A percentile compares a stretch with the other conserved stretches of the same genome.
phyloP scores from a whole-genome alignment of 2,113 vertebrate genomes.

The Myotis brandtii region DNA sequence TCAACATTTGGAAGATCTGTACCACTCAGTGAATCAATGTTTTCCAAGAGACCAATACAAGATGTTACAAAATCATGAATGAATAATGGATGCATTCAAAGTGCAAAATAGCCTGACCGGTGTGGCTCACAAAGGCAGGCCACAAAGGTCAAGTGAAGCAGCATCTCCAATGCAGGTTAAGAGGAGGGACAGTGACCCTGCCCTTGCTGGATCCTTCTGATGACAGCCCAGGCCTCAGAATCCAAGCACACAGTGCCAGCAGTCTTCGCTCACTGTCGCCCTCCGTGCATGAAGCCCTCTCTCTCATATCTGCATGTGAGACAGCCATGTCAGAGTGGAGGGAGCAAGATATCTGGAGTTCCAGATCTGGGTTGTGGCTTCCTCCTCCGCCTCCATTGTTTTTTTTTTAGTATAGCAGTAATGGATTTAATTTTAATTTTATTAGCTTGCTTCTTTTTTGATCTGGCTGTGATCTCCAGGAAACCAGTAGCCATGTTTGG shows the following conservation, averaged over 20 bases:
- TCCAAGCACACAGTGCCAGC: neutral
- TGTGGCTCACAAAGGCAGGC: neutral
- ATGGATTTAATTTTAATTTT: too few species aligned
- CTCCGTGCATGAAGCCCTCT: neutral
- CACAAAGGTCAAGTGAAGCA: neutral
- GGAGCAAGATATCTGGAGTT: neutral
- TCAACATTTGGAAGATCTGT: neutral
- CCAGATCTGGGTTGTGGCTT: neutral
- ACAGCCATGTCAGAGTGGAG: neutral
- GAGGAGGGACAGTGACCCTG: too few species aligned
- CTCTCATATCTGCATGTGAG: neutral
- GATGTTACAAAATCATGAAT: neutral
- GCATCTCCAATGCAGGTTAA: neutral
- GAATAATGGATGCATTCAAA: neutral
- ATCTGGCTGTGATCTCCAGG: neutral
- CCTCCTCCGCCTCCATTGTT: neutral
- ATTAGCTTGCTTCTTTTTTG: neutral
- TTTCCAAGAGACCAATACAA: neutral
- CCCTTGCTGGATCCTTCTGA: neutral
- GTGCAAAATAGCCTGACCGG: neutral
- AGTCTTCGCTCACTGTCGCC: neutral
- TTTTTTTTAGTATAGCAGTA: too few species aligned
- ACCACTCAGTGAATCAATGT: neutral
- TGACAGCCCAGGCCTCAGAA: neutral
- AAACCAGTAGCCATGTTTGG: neutral